Evolutionary conservation across 2,113 vertebrate genomes (phyloP), one percentile per base, ranked within the genome.

Genomic region (Pica pica): DNA sequence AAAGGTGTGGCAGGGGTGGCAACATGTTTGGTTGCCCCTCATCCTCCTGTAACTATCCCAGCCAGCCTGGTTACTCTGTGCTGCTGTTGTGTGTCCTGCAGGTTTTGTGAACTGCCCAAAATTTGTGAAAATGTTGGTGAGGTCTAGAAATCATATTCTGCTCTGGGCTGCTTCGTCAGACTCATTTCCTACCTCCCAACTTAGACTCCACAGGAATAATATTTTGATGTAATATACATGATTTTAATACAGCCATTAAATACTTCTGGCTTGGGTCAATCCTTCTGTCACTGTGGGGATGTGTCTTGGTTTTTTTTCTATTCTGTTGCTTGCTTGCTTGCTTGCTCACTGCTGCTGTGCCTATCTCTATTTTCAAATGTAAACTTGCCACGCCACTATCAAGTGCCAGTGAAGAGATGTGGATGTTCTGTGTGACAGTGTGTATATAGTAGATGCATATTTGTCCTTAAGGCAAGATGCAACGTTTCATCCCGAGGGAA

Each of bases 391-490:
- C 90, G 88, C 63, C 63, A 57, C 82, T 91, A 80, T 69, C 19
- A 1, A 83, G 94, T 95, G 93, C 68, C 71, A 81, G 56, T 90
- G 92, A 97, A 80, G 79, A 56, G 90, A 90, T 55, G 79, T 68
- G 95, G 85, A 94, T 95, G 92, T 74, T 94, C 82, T 59, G 57
- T 69, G 81, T 91, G 96, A 94, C 94, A 94, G 81, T 5, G 5
- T 93, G 85, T 96, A 67, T 94, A 88, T 44, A 95, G 63, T 24
- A 90, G 83, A 83, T 94, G 90, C 93, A 95, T 93, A 94, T 88
- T 96, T 96, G 92, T 93, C 88, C 95, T 88, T 74, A 83, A 90
- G 82, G 87, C 42, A 0, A 93, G 76, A 86, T 80, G 78, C 75
- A 69, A 5, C 67, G 90, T 90, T 95, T 95, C 71, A 92, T 92